These are phyloP conservation scores for Aptenodytes patagonicus DNA, from an alignment of 2,113 vertebrate species.

Conservation along the genomic window DNA sequence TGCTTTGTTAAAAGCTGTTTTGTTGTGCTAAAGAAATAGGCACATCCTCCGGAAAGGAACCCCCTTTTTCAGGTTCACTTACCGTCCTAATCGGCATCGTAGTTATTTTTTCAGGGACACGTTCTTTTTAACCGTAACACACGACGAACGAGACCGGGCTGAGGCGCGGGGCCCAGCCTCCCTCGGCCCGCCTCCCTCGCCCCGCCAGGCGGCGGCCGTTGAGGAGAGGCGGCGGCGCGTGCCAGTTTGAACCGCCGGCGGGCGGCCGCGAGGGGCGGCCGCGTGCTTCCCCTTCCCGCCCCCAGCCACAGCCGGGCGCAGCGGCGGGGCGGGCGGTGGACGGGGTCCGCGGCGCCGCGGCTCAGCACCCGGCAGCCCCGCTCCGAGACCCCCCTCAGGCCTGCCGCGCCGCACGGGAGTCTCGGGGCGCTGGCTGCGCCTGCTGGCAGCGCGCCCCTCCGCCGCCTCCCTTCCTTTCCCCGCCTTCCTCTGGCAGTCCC, in stretches of 20 bases:
- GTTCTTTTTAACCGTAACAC: rapidly evolving
- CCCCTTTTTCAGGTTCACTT: background rate
- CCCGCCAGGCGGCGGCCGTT: no score
- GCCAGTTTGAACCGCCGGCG: background rate
- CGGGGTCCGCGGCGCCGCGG: background rate
- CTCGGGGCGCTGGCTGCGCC: no score
- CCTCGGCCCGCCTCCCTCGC: no score
- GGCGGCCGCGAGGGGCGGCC: background rate
- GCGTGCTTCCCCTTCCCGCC: background rate
- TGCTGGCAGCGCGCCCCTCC: no score
- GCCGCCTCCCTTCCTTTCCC: no score
- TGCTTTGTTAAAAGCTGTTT: background rate
- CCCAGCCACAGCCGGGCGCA: background rate
- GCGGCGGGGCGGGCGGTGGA: background rate
- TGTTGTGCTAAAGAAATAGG: no score
- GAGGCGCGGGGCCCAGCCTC: background rate
- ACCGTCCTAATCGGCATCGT: no score
- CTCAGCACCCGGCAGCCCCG: background rate
- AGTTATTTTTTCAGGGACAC: rapidly evolving
- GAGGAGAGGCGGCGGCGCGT: no score
- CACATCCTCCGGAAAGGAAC: background rate
- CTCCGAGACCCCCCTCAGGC: background rate
- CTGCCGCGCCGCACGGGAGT: no score
- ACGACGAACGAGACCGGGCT: no score
- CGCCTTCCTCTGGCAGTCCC: background rate